phyloP scores from a whole-genome alignment of 2,888 invertebrate species.

The Sarcophaga caerulescens region DNA sequence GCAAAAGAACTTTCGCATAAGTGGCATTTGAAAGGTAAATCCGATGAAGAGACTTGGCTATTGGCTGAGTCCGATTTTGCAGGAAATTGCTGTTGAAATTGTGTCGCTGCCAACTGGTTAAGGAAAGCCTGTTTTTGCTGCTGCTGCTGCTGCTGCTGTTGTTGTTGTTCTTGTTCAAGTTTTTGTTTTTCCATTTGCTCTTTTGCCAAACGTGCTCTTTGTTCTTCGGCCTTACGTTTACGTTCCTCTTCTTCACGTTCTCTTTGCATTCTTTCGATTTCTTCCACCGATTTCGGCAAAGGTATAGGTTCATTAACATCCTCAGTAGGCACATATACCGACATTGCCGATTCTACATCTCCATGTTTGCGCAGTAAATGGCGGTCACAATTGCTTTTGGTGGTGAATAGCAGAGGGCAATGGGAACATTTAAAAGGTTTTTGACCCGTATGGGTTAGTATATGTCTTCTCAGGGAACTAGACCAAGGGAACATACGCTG shows the following conservation, averaged over 20 bases:
- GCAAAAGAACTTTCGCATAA: slow-evolving; percentile 93
- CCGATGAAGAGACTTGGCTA: slow-evolving; percentile 81
- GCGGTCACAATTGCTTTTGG: slow-evolving; percentile 98
- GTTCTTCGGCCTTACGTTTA: slow-evolving; percentile 74
- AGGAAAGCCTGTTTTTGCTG: slow-evolving; percentile 72
- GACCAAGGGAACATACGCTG: slow-evolving; percentile 98
- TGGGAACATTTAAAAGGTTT: slow-evolving; percentile 98
- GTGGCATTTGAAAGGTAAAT: slow-evolving; percentile 94
- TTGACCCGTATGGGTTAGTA: slow-evolving; percentile 95
- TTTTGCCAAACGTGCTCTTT: slow-evolving; percentile 73
- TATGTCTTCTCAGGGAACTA: slow-evolving; percentile 96
- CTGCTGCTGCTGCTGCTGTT: slow-evolving; percentile 72
- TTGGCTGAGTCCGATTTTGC: slow-evolving; percentile 40
- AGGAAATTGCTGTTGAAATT: slow-evolving; percentile 82
- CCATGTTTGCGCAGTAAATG: slow-evolving; percentile 95
- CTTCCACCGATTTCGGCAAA: slow-evolving; percentile 78
- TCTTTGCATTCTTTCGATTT: slow-evolving; percentile 79
- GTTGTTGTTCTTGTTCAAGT: slow-evolving; percentile 71
- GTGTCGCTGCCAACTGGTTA: slow-evolving; percentile 80
- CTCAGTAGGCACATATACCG: slow-evolving; percentile 82
- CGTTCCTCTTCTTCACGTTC: slow-evolving; percentile 73
- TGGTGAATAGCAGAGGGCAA: slow-evolving; percentile 96
- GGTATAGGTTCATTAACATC: slow-evolving; percentile 81
- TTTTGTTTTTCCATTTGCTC: slow-evolving; percentile 70
- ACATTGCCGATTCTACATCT: slow-evolving; percentile 82